A percentile compares a stretch with the other conserved stretches of the same genome.
These are phyloP conservation scores for Capitella teleta DNA, from an alignment of 1,140 invertebrate genomes.

Conservation along the genomic window DNA sequence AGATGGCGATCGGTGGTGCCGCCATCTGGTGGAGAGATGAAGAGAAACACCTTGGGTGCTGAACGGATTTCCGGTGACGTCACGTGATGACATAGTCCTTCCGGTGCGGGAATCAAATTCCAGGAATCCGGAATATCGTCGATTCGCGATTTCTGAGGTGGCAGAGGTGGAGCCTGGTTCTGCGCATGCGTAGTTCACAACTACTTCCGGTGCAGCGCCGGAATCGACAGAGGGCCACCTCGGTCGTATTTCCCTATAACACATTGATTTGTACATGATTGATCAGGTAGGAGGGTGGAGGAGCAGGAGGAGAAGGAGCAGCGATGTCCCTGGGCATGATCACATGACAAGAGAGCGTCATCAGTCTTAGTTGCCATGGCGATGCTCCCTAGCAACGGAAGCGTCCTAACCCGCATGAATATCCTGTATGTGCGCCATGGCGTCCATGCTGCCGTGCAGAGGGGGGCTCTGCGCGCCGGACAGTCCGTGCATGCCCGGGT, in stretches of 20 bases:
- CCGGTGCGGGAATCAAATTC: not conserved
- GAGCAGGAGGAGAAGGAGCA: not conserved
- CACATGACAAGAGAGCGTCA: not conserved
- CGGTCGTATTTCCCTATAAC: too few relatives aligned
- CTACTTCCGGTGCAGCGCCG: too few relatives aligned
- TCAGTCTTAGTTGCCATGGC: not conserved
- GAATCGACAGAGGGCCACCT: too few relatives aligned
- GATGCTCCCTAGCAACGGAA: not conserved
- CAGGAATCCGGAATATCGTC: too few relatives aligned
- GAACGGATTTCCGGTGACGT: too few relatives aligned
- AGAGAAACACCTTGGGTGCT: too few relatives aligned
- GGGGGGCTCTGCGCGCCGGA: constrained; percentile 42
- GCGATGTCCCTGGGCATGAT: not conserved
- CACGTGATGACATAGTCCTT: not conserved
- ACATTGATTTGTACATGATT: not conserved
- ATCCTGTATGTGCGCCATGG: constrained; percentile 46
- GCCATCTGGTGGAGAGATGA: too few relatives aligned
- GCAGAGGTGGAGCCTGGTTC: too few relatives aligned
- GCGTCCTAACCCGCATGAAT: constrained; percentile 43
- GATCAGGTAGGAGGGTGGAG: not conserved
- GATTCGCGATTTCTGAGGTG: too few relatives aligned
- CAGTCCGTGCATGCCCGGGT: constrained; percentile 17
- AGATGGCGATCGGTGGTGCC: too few relatives aligned
- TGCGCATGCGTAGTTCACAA: too few relatives aligned
- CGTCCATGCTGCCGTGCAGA: constrained; percentile 40